Percentiles rank a stretch among this genome's conserved stretches.
These are phyloP conservation scores for Anoplius nigerrimus DNA, from an alignment of 2,888 invertebrate genomes.

Conservation along the genomic window DNA sequence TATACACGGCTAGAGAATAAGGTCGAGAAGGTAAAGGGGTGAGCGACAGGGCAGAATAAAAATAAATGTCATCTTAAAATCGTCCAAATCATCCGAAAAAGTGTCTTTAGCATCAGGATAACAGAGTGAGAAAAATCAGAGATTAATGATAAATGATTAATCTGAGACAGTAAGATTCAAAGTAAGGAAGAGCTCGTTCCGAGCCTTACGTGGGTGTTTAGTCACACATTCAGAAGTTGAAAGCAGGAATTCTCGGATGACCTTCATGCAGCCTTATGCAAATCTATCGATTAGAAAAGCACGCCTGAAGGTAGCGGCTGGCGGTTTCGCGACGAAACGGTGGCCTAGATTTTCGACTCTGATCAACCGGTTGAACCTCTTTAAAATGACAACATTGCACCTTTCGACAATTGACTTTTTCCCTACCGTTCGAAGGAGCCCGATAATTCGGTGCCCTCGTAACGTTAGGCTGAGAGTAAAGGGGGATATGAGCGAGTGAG, in stretches of 20 bases:
- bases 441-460: not conserved
- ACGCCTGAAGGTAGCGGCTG: not conserved
- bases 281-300: conserved; percentile 3
- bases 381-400: not conserved
- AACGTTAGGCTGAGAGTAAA: not conserved
- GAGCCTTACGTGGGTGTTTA: no score
- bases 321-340: not conserved
- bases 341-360: not conserved
- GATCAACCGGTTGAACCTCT: not conserved
- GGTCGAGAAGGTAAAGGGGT: no score
- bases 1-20: no score
- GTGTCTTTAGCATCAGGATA: no score
- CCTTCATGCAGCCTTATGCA: conserved; percentile 2
- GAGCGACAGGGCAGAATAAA: no score
- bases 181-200: no score
- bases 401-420: not conserved
- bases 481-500: not conserved
- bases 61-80: no score
- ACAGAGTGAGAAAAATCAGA: no score
- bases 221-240: no score
- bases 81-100: no score
- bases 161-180: no score
- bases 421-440: not conserved
- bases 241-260: not conserved
- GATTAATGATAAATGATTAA: no score